Evolutionary conservation across 2,888 invertebrate species (phyloP).

Genomic region (Argyresthia goedartella): DNA sequence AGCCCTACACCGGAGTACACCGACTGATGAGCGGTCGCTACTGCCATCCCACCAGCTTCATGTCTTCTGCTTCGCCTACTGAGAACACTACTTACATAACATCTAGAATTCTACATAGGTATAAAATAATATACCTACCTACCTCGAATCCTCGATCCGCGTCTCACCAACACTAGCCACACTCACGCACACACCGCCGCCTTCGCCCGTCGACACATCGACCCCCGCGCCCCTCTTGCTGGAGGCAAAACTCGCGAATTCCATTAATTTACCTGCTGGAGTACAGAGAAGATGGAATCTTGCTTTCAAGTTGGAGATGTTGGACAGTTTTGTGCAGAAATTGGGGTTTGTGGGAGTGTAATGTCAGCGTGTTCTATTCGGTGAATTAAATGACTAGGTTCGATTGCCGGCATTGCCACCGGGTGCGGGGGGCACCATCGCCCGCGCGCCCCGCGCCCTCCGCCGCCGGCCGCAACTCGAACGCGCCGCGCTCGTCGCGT

Average conservation of each 20-base stretch:
- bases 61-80: constrained; percentile 10
- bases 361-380: constrained; percentile 57
- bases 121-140: too few relatives aligned
- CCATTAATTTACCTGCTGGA: too few relatives aligned
- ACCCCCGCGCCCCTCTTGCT: constrained; percentile 37
- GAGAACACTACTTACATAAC: too few relatives aligned
- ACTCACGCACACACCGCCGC: constrained; percentile 16
- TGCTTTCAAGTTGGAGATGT: too few relatives aligned
- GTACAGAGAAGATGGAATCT: too few relatives aligned
- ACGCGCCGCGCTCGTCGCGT: constrained; percentile 18
- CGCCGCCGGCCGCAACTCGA: constrained; percentile 21
- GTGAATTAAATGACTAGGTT: too few relatives aligned
- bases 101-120: too few relatives aligned
- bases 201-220: constrained; percentile 40
- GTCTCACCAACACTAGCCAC: constrained; percentile 30
- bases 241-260: constrained; percentile 18
- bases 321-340: constrained; percentile 3
- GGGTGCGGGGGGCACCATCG: too few relatives aligned
- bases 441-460: constrained; percentile 24
- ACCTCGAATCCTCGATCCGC: too few relatives aligned
- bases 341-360: constrained; percentile 26
- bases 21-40: too few relatives aligned
- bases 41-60: too few relatives aligned
- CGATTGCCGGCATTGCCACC: constrained; percentile 20
- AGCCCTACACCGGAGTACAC: too few relatives aligned